Evolutionary conservation across 1,140 invertebrate species (phyloP), one percentile per base, ranked within the genome.

Genomic region (Phortica variegata): DNA sequence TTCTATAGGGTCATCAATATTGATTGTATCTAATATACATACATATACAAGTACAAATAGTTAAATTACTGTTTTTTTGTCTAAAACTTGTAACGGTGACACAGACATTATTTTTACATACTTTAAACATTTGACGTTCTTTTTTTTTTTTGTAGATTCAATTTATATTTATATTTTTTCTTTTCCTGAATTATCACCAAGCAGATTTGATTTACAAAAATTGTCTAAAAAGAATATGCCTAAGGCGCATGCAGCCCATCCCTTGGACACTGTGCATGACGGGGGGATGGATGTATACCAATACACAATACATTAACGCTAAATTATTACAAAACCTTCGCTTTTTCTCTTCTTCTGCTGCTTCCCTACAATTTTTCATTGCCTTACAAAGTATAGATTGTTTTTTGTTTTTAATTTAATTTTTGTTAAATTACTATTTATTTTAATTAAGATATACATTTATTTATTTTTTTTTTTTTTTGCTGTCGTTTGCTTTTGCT

Each of bases 181-280:
- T 33, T 41, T 40, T n/a, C n/a, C 42, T 31, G 42, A 38, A 26
- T 46, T 50, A 50, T 44, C 13, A 15, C 34, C 41, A 47, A 33
- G 32, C 38, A 20, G 46, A 34, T 51, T 10, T 38, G 33, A 38
- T 43, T 33, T 54, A 50, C 21, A 43, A 38, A 52, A 44, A 52
- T 55, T 47, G 29, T 52, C 52, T 55, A 45, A 36, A 40, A 52
- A 49, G 53, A 56, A 56, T 56, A 52, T 52, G n/a, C n/a, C 53
- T 43, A 53, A 37, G 39, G 21, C 36, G 38, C 49, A 34, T 34
- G 33, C 33, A n/a, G 33, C 33, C 6, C 26, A n/a, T n/a, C 12
- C 6, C 26, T 29, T 29, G 26, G 10, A 34, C 33, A 34, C 33
- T n/a, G 39, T 40, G 34, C 43, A 47, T 52, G 26, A 7, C 6